Evolutionary conservation across 2,113 vertebrate species (phyloP), one percentile per base, ranked within the genome.

Genomic region (Campylomormyrus tamandua): DNA sequence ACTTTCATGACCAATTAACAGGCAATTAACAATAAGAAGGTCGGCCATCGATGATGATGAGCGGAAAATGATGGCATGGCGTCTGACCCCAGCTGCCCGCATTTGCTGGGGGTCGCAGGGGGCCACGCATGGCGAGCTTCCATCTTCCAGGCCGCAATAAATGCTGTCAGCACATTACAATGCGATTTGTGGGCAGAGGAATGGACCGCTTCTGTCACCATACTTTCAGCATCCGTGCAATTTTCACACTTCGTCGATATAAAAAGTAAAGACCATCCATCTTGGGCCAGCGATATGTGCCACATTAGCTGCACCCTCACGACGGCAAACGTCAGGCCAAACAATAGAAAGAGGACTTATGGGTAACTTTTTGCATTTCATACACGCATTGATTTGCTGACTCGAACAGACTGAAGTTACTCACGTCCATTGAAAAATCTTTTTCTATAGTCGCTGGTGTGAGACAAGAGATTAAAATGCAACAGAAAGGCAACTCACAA

Each of bases 241-340:
- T 90, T 87, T 88, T 49, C 39, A 74, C 46, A 35, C 53, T 52
- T 83, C 49, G 9, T 46, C 39, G 9, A 17, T 58, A 87, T 74
- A 31, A 88, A 90, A 84, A 42, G 19, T 45, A 87, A 70, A 87
- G 27, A n/a, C 24, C 66, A 88, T 74, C 70, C 62, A 46, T 87
- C 50, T 77, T 77, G 27, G 24, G 10, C 66, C 21, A 42, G 48
- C n/a, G 52, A 49, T 74, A 87, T 87, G 48, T 88, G 56, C 48
- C 27, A 70, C 27, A 66, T 87, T 80, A 50, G 58, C 17, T 27
- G 11, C 21, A 13, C 5, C 85, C n/a, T 53, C n/a, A 39, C 85
- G 39, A 56, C 3, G 35, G 85, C 48, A 56, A 52, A 87, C 13
- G 49, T 31, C 31, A 17, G 50, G 27, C 27, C 27, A 17, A 87